Conservation (phyloP, 2,888 invertebrate genomes). For the Brachylomia viminalis region DNA sequence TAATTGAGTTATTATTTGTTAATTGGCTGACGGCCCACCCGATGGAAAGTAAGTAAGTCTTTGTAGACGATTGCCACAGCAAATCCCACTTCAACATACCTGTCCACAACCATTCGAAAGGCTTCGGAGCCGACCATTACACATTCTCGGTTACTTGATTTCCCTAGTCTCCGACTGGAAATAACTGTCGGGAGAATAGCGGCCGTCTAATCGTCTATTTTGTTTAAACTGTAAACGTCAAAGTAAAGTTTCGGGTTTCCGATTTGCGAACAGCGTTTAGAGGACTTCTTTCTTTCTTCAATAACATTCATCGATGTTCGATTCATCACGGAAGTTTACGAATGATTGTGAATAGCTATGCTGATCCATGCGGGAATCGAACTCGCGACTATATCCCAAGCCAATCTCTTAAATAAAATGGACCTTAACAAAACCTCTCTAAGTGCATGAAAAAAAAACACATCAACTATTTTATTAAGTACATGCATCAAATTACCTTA, state of each 20-base stretch:
- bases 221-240: background rate
- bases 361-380: background rate
- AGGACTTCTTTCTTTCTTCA: background rate
- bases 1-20: background rate
- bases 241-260: background rate
- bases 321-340: background rate
- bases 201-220: no score
- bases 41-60: background rate
- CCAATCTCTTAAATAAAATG: background rate
- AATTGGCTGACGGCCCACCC: background rate
- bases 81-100: background rate
- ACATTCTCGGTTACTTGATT: background rate
- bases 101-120: background rate
- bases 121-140: background rate
- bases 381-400: background rate
- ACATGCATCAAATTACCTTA: slow-evolving; percentile 10
- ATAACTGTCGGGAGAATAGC: background rate
- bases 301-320: background rate
- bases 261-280: background rate
- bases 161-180: background rate
- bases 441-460: slow-evolving; percentile 1
- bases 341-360: background rate
- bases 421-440: slow-evolving; percentile 23
- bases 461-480: background rate
- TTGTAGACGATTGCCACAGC: background rate